Base-by-base conservation (phyloP, 2,888 invertebrate species). In the Cosmopolites sordidus region DNA sequence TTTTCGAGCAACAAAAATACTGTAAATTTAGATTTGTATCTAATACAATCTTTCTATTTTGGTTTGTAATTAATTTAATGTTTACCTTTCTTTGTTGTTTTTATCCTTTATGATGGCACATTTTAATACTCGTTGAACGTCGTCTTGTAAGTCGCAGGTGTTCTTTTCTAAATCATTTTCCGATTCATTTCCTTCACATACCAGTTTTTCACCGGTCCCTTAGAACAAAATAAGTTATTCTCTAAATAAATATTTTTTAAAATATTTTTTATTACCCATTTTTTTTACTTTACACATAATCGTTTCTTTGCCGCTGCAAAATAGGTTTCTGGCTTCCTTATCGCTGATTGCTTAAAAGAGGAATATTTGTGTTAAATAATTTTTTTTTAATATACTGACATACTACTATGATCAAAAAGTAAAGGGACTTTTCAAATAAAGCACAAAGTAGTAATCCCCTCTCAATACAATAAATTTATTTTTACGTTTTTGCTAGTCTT, bases 181-280 rank as follows among this genome's bases (percentile, higher is more conserved):
- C 5, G 15, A 8, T 16, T 12, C 2, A 14, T 40, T 39, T n/a
- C n/a, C 33, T 14, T 9, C 41, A 29, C 54, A 55, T 6, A 51
- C 18, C 37, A 52, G 16, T 53, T 55, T 52, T 27, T 58, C 58
- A 14, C 56, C 56, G 5, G 27, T 12, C 33, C 55, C 54, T 54
- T 15, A 15, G n/a, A 27, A 40, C 17, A 18, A 17, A 12, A 33
- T 12, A 3, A 33, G 33, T 12, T 33, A 12, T 4, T n/a, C n/a
- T n/a, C 3, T 33, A 33, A 33, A 9, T 33, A 8, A 22, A 22
- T 8, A 22, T 22, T 22, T 22, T 22, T 22, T 22, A 22, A 22
- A n/a, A n/a, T n/a, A n/a, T n/a, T n/a, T 33, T 4, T 18, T 5
- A 37, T 42, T 48, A 46, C 56, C 54, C 12, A 49, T 2, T 27